These are phyloP conservation scores for Tribolium castaneum DNA, from an alignment of 1,140 invertebrate species.

Conservation along the genomic window DNA sequence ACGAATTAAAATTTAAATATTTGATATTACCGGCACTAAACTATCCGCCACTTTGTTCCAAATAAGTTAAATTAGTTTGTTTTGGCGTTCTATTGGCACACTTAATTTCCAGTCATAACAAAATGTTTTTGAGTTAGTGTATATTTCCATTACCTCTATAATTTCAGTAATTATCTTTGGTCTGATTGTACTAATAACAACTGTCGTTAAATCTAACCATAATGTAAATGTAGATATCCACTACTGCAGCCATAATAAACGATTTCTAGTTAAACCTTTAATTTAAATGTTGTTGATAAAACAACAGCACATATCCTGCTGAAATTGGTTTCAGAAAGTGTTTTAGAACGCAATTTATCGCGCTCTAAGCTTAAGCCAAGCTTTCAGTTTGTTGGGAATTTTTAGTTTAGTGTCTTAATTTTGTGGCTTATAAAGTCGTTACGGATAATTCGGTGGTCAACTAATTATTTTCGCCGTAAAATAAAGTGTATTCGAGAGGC, in stretches of 20 bases:
- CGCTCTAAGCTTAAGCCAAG: neutral
- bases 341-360: neutral
- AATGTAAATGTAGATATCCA: neutral
- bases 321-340: neutral
- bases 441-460: neutral
- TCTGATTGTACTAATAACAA: neutral
- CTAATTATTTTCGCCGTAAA: neutral
- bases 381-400: neutral
- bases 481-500: neutral
- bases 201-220: neutral
- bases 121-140: too few relatives aligned
- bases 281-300: neutral
- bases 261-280: neutral
- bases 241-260: neutral
- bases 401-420: neutral
- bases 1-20: conserved; percentile 26
- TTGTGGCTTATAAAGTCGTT: neutral
- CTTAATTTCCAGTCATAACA: neutral
- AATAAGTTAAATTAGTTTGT: neutral
- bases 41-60: neutral
- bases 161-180: neutral
- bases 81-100: neutral
- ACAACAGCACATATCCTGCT: neutral
- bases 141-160: neutral
- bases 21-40: neutral